Evolutionary conservation across 2,113 vertebrate species (phyloP).

Genomic region (Amphiprion ocellaris): DNA sequence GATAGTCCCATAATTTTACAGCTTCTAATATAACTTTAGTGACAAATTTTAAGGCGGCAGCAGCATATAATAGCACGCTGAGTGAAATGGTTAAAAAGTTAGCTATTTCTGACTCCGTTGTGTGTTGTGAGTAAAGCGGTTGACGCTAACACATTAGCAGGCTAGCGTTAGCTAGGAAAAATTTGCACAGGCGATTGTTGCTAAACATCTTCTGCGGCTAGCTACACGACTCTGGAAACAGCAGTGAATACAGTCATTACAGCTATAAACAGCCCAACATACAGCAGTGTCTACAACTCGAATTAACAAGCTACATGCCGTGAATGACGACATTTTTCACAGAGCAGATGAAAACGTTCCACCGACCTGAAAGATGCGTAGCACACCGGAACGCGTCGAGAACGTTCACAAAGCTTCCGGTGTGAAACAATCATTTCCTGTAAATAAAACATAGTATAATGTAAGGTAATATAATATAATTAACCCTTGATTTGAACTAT

Average conservation of each 20-base stretch:
- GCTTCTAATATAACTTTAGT: neutral
- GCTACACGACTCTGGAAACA: neutral
- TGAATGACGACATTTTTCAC: neutral
- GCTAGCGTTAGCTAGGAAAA: constrained; percentile 33
- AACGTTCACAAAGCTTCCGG: constrained; percentile 19
- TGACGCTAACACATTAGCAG: constrained; percentile 36
- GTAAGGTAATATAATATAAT: neutral
- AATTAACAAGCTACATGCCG: neutral
- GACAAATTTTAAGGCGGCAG: no score
- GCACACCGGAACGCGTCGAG: constrained; percentile 65
- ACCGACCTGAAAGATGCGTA: constrained; percentile 82
- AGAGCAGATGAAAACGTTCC: neutral
- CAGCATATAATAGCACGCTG: no score
- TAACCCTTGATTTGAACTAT: no score
- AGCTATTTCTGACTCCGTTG: neutral
- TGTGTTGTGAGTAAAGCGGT: neutral
- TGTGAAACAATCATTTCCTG: constrained; percentile 55
- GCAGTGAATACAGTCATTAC: rapidly evolving
- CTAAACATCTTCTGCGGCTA: constrained; percentile 30
- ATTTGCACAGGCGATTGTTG: constrained; percentile 35
- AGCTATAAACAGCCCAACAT: rapidly evolving
- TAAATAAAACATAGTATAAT: neutral
- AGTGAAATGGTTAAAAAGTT: neutral
- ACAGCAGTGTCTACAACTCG: neutral
- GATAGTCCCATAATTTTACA: neutral